Evolutionary conservation across 1,140 invertebrate species (phyloP).

Genomic region (Dermatophagoides farinae): DNA sequence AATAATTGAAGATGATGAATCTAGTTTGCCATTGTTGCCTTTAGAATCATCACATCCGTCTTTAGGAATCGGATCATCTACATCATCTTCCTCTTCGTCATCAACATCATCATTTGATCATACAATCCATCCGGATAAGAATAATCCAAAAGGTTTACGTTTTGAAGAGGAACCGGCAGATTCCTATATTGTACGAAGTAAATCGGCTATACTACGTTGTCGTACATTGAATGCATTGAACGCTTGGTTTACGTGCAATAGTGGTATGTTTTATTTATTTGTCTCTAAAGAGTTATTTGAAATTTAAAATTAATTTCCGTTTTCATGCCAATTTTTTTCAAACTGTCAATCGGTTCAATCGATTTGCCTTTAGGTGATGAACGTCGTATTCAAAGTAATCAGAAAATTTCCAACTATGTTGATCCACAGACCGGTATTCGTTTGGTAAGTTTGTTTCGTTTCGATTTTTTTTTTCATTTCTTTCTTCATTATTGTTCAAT

Average conservation of each 20-base stretch:
- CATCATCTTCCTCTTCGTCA: neutral
- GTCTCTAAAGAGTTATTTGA: too few species aligned
- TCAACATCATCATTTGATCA: neutral
- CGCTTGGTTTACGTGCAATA: conserved; percentile 11
- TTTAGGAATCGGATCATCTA: neutral
- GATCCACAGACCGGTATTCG: conserved; percentile 13
- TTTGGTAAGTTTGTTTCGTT: conserved; percentile 9
- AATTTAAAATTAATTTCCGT: neutral
- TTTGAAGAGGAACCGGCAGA: conserved; percentile 11
- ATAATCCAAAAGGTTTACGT: neutral
- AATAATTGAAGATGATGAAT: neutral
- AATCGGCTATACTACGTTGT: conserved; percentile 6
- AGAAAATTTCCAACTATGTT: conserved; percentile 9
- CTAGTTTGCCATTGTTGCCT: conserved; percentile 4
- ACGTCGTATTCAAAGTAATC: conserved; percentile 7
- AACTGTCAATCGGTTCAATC: neutral
- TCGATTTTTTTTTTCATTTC: neutral
- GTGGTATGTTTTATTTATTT: neutral
- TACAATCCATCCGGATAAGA: neutral
- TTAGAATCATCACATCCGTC: neutral
- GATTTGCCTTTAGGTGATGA: conserved; percentile 2
- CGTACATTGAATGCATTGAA: conserved; percentile 12
- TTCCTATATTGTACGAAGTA: conserved; percentile 6
- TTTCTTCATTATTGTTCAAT: neutral
- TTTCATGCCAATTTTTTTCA: neutral